These are phyloP conservation scores for Recurvirostra avosetta DNA, from an alignment of 2,113 vertebrate species.

Conservation along the genomic window DNA sequence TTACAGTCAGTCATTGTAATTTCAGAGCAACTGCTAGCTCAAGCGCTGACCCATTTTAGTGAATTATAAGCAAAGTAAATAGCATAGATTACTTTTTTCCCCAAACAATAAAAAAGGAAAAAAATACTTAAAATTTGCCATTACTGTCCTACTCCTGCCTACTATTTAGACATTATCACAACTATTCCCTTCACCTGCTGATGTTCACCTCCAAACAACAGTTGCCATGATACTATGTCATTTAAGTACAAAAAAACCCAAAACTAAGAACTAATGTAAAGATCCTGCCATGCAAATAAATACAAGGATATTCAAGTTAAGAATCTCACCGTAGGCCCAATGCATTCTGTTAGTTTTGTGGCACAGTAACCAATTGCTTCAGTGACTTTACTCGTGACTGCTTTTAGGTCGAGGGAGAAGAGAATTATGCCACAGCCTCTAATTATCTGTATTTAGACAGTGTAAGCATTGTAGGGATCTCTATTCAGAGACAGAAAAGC, in stretches of 20 bases:
- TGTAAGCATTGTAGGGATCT: conserved; percentile 17
- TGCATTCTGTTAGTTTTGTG: not conserved
- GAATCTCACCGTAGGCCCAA: not conserved
- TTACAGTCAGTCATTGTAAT: conserved; percentile 62
- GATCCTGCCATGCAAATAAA: not conserved
- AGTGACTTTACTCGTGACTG: not conserved
- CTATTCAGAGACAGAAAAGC: conserved; percentile 11
- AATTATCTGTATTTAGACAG: conserved; percentile 43
- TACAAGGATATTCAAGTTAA: not conserved
- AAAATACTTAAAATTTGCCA: not conserved
- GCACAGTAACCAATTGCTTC: not conserved
- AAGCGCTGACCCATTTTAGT: conserved; percentile 62
- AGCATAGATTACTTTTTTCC: conserved; percentile 27
- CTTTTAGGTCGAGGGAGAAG: not conserved
- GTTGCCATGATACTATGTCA: not conserved
- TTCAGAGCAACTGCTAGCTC: conserved; percentile 61
- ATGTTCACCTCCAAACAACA: not conserved
- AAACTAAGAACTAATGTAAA: not conserved
- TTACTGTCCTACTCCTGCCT: not conserved
- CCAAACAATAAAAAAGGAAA: not conserved
- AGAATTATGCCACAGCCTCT: conserved; percentile 28
- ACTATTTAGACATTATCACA: not conserved
- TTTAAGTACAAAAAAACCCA: not conserved
- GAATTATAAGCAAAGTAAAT: conserved; percentile 42
- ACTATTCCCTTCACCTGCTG: not conserved